These are phyloP conservation scores for Xestia sexstrigata DNA, from an alignment of 2,888 invertebrate genomes.

Conservation along the genomic window DNA sequence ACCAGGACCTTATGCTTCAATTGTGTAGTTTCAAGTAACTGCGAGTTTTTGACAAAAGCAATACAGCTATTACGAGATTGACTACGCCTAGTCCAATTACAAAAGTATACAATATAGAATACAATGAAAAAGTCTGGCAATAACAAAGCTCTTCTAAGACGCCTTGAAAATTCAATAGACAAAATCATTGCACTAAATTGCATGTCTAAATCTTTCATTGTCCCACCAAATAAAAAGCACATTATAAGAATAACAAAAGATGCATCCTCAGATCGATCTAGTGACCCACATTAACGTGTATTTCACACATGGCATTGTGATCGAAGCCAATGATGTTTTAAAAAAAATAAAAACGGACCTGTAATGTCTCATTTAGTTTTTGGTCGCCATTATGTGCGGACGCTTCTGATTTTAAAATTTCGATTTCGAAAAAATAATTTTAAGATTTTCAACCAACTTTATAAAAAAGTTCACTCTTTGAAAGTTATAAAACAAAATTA, in stretches of 20 bases:
- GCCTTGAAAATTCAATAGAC: not conserved
- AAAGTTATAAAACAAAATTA: constrained; percentile 14
- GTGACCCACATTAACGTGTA: constrained; percentile 84
- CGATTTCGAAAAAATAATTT: constrained; percentile 19
- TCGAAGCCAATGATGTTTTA: constrained; percentile 68
- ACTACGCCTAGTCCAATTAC: not conserved
- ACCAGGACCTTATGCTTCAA: not conserved
- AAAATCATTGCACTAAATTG: constrained; percentile 49
- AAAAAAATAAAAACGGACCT: constrained; percentile 82
- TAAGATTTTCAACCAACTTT: constrained; percentile 8
- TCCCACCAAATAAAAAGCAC: constrained; percentile 55
- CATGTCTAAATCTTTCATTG: constrained; percentile 29
- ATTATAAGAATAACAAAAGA: constrained; percentile 71
- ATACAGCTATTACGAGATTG: not conserved
- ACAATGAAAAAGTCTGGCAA: not conserved
- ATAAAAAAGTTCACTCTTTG: constrained; percentile 19
- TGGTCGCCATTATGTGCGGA: constrained; percentile 75
- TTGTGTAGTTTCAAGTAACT: not conserved
- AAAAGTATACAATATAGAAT: not conserved
- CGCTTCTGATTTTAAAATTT: constrained; percentile 68
- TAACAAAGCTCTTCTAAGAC: not conserved
- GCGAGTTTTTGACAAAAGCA: not conserved
- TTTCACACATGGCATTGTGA: constrained; percentile 79
- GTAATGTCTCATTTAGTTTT: constrained; percentile 82
- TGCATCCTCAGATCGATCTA: constrained; percentile 83